phyloP scores from a whole-genome alignment of 2,113 vertebrate species.

The Coptodon rendalli region DNA sequence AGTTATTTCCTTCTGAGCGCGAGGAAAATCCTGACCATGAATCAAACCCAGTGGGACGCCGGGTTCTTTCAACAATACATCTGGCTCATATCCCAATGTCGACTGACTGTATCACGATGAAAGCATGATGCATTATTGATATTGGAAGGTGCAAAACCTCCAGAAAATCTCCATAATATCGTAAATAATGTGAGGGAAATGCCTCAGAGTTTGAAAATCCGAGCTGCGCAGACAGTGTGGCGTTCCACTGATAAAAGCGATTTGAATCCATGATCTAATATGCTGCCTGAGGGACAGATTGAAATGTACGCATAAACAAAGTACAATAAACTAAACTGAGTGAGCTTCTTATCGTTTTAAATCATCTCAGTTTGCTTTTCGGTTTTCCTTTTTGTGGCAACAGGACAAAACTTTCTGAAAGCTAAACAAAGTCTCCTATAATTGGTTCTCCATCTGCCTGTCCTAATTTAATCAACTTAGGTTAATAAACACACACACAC shows the following conservation, averaged over 20 bases:
- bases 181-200: not conserved
- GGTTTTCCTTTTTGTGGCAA: not conserved
- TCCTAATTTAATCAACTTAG: not conserved
- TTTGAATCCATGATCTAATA: not conserved
- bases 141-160: not conserved
- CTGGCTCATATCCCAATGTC: constrained; percentile 10
- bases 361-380: not conserved
- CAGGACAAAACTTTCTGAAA: not conserved
- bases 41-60: constrained; percentile 25
- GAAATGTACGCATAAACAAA: not conserved
- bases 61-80: constrained; percentile 17
- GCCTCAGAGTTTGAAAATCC: not conserved
- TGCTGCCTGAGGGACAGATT: not conserved
- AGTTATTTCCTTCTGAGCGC: constrained; percentile 12
- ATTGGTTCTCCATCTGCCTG: not conserved
- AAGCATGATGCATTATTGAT: not conserved
- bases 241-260: not conserved
- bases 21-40: constrained; percentile 25
- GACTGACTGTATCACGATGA: not conserved
- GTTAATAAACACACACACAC: not conserved
- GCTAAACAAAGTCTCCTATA: not conserved
- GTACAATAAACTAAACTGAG: not conserved
- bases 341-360: not conserved
- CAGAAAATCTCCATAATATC: not conserved
- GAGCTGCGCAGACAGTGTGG: not conserved